These are phyloP conservation scores for Heliconius nattereri DNA, from an alignment of 1,140 invertebrate species.

Conservation along the genomic window DNA sequence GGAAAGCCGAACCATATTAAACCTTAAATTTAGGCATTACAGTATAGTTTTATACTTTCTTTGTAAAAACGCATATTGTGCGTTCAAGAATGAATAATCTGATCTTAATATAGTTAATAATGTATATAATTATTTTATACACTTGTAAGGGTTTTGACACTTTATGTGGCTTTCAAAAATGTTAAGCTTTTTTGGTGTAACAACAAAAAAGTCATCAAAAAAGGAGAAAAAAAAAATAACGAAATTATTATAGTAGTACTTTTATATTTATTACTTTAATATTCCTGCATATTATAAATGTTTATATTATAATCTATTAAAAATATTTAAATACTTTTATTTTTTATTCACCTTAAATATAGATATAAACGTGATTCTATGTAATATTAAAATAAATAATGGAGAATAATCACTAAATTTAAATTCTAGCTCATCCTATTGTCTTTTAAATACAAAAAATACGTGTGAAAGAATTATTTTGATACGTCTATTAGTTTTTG, in stretches of 20 bases:
- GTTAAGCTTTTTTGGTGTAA: neutral
- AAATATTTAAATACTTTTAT: neutral
- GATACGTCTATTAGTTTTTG: too few relatives aligned
- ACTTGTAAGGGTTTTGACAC: conserved; percentile 14
- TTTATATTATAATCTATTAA: neutral
- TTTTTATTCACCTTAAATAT: neutral
- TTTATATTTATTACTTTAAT: neutral
- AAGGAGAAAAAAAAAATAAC: too few relatives aligned
- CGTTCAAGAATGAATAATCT: conserved; percentile 34
- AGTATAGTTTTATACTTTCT: neutral
- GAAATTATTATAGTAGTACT: neutral
- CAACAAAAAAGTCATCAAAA: too few relatives aligned
- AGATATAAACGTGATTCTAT: neutral
- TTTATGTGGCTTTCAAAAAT: neutral
- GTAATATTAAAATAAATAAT: neutral
- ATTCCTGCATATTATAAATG: neutral
- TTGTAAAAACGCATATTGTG: conserved; percentile 14
- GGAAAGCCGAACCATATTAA: neutral
- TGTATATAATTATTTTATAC: conserved; percentile 13
- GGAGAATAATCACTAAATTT: too few relatives aligned
- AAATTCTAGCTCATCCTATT: too few relatives aligned
- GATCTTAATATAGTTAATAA: conserved; percentile 29
- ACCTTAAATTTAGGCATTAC: neutral
- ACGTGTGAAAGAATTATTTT: too few relatives aligned
- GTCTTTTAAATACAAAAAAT: too few relatives aligned